Base-by-base conservation (phyloP, 2,797 vertebrate species). In the Pygocentrus nattereri region DNA sequence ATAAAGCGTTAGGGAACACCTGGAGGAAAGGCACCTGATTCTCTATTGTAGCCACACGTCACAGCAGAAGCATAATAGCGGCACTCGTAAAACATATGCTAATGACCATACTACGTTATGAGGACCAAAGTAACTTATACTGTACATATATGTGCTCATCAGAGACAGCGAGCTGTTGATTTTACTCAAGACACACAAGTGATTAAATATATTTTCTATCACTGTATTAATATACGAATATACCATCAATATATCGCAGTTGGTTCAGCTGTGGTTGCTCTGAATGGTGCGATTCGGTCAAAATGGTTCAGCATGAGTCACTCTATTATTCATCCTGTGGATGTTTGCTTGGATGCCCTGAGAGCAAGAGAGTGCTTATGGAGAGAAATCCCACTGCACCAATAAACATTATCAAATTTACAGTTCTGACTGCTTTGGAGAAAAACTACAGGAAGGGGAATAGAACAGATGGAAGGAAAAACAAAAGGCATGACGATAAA, bases 101-200 rank as follows among this genome's bases (percentile, higher is more conserved):
- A 70, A 27, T 78, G 74, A 82, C 61, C 59, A 27, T 68, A 74
- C 47, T 81, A 82, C 86, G 80, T 82, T 11, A 86, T 84, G 90
- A 89, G 81, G 87, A 87, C 74, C 75, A 82, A 84, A 81, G 58
- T 34, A 81, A 80, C 49, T 74, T 91, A 88, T 89, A 91, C 90
- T 92, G 82, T 86, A 92, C 86, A 76, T 77, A 79, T 85, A 90
- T 92, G 91, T 92, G 91, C 89, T 93, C 91, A 90, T 89, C 84
- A 72, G 73, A 81, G 80, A 81, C 70, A 58, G 65, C 75, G 74
- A 85, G 74, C 78, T 77, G 62, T 81, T 79, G 81, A 70, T 71
- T n/a, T 82, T 83, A 83, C 78, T 80, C 82, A 88, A 89, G 85
- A 89, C 82, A 92, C 83, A 89, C 81, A 52, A 83, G 79, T 70